phyloP scores from a whole-genome alignment of 2,888 invertebrate genomes.

The Lathronympha strigana region DNA sequence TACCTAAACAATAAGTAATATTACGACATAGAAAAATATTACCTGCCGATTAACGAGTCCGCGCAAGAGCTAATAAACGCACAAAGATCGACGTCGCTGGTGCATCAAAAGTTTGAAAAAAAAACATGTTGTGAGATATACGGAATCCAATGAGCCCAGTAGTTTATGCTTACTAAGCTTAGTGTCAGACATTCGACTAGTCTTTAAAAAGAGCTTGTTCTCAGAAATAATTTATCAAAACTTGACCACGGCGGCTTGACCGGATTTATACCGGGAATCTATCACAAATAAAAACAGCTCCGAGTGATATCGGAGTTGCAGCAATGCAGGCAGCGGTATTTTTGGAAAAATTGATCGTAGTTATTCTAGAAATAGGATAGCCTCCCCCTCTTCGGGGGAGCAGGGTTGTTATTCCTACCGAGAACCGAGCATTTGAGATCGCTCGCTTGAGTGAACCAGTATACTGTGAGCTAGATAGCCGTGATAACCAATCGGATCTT shows the following conservation, averaged over 20 bases:
- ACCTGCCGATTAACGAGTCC: too few species aligned
- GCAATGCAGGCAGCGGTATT: conserved; percentile 40
- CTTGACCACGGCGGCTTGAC: background rate
- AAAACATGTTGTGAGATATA: too few species aligned
- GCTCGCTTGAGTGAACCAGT: conserved; percentile 1
- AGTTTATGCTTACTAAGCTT: too few species aligned
- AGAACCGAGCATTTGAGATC: background rate
- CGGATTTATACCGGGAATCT: background rate
- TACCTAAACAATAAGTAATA: too few species aligned
- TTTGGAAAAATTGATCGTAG: conserved; percentile 37
- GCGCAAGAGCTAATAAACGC: too few species aligned
- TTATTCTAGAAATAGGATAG: conserved; percentile 34
- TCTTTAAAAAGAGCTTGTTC: too few species aligned
- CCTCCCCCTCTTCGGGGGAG: conserved; percentile 24
- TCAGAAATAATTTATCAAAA: too few species aligned
- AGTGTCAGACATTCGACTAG: too few species aligned
- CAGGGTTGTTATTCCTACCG: conserved; percentile 4
- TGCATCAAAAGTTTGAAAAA: too few species aligned
- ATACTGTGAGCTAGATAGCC: background rate
- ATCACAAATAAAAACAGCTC: background rate
- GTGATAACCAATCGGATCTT: background rate
- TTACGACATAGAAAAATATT: too few species aligned
- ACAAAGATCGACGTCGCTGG: too few species aligned
- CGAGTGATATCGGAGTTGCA: conserved; percentile 28
- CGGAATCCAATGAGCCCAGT: too few species aligned